phyloP scores from a whole-genome alignment of 2,888 invertebrate species.

The Coenonympha glycerion region DNA sequence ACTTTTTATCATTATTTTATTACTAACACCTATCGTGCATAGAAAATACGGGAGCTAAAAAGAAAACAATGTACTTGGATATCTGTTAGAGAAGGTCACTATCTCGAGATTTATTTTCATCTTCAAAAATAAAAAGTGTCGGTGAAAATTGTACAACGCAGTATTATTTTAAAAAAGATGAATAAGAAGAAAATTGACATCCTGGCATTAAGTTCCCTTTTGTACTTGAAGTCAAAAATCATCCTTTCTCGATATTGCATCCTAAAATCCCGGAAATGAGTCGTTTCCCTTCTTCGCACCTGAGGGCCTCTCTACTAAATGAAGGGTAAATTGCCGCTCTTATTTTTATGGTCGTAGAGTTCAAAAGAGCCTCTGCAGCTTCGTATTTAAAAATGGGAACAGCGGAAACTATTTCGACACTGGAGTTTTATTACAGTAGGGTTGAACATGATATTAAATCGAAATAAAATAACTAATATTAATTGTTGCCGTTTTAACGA shows the following conservation, averaged over 20 bases:
- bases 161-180: too few relatives aligned
- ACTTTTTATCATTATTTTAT: too few relatives aligned
- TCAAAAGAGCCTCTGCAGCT: too few relatives aligned
- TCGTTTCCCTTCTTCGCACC: slow-evolving; percentile 6
- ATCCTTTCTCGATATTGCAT: slow-evolving; percentile 1
- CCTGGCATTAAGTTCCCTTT: neutral
- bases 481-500: too few relatives aligned
- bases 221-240: slow-evolving; percentile 3
- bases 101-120: too few relatives aligned
- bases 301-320: slow-evolving; percentile 1
- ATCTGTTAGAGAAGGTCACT: too few relatives aligned
- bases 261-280: slow-evolving; percentile 9
- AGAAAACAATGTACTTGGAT: too few relatives aligned
- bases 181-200: neutral
- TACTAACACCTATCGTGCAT: too few relatives aligned
- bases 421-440: slow-evolving; percentile 9
- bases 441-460: neutral
- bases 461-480: neutral
- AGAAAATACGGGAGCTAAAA: too few relatives aligned
- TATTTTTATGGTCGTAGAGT: neutral
- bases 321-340: neutral
- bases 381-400: neutral
- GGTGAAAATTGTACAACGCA: too few relatives aligned
- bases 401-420: slow-evolving; percentile 8
- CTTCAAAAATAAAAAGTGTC: too few relatives aligned